Base-by-base conservation (phyloP, 2,888 invertebrate genomes). In the Agrotis exclamationis region DNA sequence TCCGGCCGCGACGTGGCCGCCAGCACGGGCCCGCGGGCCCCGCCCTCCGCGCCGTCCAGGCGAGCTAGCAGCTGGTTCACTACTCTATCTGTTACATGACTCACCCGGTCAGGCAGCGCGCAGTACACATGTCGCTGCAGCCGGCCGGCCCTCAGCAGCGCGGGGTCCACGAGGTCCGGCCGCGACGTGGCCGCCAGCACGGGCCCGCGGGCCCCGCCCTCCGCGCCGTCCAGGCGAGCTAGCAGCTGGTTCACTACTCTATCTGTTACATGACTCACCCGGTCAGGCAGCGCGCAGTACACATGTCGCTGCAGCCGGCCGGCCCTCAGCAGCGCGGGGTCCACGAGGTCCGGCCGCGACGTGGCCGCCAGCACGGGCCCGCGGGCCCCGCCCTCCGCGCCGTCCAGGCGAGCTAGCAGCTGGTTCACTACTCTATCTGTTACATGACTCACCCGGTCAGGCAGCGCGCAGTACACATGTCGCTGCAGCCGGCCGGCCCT, bases 351-450 rank as follows among this genome's bases (percentile, higher is more conserved):
- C 0, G 99, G 99, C 48, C 99, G 97, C 63, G 99, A 99, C 28
- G 99, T 99, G 72, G 99, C 99, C 4, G 98, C 99, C 1, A 99
- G 97, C 84, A 98, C 99, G 16, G 99, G 98, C 0, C 97, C 97
- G 69, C 97, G 97, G 86, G 97, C 97, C 66, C 97, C 96, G 28
- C 97, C 98, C 95, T 99, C 99, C 2, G 99, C 98, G 16, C 99
- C 99, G 95, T 99, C 99, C 89, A 99, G 96, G 88, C 99, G 98
- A 2, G 99, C 99, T 72, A 99, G 96, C 80, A 99, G 95, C 94
- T 99, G 99, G 96, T 99, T 99, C 62, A 99, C 99, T n/a, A 99
- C 99, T 68, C 99, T 97, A n/a, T n/a, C n/a, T n/a, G n/a, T n/a
- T n/a, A n/a, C n/a, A n/a, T n/a, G n/a, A n/a, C 74, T 67, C 16